Evolutionary conservation across 1,140 invertebrate genomes (phyloP), one percentile per base, ranked within the genome.

Genomic region (Colletes gigas): DNA sequence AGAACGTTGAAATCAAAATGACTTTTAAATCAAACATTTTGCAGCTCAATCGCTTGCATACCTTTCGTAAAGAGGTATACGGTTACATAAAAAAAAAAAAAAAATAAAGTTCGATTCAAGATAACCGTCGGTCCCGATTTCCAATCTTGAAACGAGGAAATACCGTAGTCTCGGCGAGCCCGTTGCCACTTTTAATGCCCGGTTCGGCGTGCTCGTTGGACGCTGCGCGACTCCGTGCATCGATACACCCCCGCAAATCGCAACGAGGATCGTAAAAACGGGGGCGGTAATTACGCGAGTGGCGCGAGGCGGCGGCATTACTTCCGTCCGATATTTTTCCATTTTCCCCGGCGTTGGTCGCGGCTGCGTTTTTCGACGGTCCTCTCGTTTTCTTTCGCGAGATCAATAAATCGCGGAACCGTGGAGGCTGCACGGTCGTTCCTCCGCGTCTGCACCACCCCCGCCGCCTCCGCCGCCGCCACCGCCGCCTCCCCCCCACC

Each of bases 371-470:
- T 84, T 77, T 85, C 81, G 84, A 74, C 65, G 65, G 44, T 60
- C 60, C 59, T 70, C 59, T 70, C 54, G 84, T 72, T 87, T 86
- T 84, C 68, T 73, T 86, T 79, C 70, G 75, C 41, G 62, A 71
- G 72, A 86, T 88, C 83, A 82, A 88, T 87, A 87, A 89, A 88
- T 88, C 68, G 78, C 81, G 66, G 68, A 82, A 86, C 72, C 83
- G 70, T 80, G 57, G 57, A 78, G 66, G 63, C 69, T 80, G 79
- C 65, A 76, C 52, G 60, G 68, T 83, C 70, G 54, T 86, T 76
- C 76, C 77, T 85, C 60, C 65, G 80, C 41, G 78, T 78, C 67
- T 71, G 68, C 69, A 72, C 60, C 55, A 66, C 6, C 17, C 60
- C 72, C 50, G 5, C 21, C 63, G 1, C 5, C 21, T 3, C 15